phyloP scores from a whole-genome alignment of 2,888 invertebrate genomes.

The Dyspetes luteomarginatus region DNA sequence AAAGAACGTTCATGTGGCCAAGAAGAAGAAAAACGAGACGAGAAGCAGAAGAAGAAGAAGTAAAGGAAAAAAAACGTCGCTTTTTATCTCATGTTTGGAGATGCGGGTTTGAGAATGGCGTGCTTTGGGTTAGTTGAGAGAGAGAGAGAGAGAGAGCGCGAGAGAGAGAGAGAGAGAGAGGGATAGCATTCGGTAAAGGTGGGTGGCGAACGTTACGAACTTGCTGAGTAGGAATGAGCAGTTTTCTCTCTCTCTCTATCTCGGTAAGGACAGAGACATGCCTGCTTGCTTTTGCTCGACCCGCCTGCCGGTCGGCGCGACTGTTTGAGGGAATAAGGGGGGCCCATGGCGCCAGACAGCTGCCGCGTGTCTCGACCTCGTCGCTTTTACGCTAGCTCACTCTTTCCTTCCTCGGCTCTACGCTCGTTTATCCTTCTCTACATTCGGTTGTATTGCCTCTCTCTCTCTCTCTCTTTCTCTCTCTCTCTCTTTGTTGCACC shows the following conservation, averaged over 20 bases:
- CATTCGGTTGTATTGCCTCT: neutral
- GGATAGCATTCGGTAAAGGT: constrained; percentile 72
- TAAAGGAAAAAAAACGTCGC: neutral
- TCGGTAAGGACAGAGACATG: constrained; percentile 33
- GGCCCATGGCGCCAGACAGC: constrained; percentile 81
- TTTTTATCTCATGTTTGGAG: constrained; percentile 41
- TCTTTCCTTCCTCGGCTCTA: constrained; percentile 49
- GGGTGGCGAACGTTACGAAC: constrained; percentile 76
- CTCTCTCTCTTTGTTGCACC: neutral
- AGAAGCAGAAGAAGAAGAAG: constrained; percentile 32
- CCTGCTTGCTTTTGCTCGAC: constrained; percentile 32
- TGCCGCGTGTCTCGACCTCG: constrained; percentile 82
- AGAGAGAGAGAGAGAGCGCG: neutral
- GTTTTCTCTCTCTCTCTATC: neutral
- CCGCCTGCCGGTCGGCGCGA: constrained; percentile 70
- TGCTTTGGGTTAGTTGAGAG: constrained; percentile 50
- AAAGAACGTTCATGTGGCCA: constrained; percentile 11
- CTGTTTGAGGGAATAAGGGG: constrained; percentile 76
- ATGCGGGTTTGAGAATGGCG: constrained; percentile 77
- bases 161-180: constrained; percentile 1
- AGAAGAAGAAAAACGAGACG: constrained; percentile 41
- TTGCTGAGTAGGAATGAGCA: neutral
- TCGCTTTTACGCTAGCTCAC: constrained; percentile 69
- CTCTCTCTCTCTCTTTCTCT: constrained; percentile 32
- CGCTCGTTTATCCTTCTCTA: constrained; percentile 31